Base-by-base conservation (phyloP, 2,888 invertebrate genomes). In the Drosophila kuntzei region DNA sequence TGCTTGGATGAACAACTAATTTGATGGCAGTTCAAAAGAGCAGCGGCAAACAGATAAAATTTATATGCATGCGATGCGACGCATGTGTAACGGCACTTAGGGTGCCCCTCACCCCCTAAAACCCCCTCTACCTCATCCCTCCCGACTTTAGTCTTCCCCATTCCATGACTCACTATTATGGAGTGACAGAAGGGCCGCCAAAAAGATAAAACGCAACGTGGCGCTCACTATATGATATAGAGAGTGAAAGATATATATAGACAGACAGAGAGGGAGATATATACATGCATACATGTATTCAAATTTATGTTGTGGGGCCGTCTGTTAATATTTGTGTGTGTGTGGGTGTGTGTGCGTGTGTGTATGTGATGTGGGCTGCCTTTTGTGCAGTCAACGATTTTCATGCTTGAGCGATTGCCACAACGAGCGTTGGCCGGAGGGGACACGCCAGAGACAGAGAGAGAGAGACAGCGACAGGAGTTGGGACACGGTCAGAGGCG, bases 331-430 rank as follows among this genome's bases (percentile, higher is more conserved):
- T 39, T 41, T 34, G 29, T 12, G n/a, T 18, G 14, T 34, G 27
- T 44, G 9, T 32, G 20, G 11, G 49, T 20, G 25, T 29, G 55
- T 47, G 61, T 50, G 36, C 20, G 58, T 65, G 68, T 65, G 64
- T 71, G 64, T 61, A 29, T 51, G 16, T 55, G 71, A 64, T 81
- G 75, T 76, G 55, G 78, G 61, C 61, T 81, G 89, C 82, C 85
- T 85, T 89, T 89, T 87, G 86, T 85, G 89, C 89, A 89, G 83
- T 82, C 89, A 85, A 85, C 88, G 75, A 89, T 85, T 89, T 85
- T 89, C 80, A 85, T 89, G 85, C 80, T 85, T 85, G 89, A 85
- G 85, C 83, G 89, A 85, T 81, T 85, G 83, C 88, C 89, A 53
- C 61, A 68, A 78, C 54, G 32, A 65, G 51, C 25, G 20, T 29